Conservation (phyloP, 2,797 vertebrate genomes). For the Arctocebus calabarensis region DNA sequence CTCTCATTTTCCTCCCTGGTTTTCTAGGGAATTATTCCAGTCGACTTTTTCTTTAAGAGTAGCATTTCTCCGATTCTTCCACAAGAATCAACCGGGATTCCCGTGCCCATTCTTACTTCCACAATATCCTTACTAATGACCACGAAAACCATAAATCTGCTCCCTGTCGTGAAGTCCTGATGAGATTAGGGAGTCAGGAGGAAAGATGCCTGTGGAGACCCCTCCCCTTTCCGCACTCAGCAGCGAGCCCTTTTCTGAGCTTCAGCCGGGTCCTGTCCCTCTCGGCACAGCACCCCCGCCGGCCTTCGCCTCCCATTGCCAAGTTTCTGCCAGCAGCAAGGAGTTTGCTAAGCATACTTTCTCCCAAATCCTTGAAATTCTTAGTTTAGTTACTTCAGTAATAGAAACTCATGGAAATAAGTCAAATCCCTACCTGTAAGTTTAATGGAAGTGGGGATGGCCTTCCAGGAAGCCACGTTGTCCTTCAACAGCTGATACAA, state of each 20-base stretch:
- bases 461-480: slow-evolving; percentile 29
- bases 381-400: background rate
- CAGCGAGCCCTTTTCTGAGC: background rate
- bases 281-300: background rate
- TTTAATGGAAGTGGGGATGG: background rate
- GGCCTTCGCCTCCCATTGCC: background rate
- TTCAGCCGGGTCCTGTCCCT: background rate
- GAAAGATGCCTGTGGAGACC: background rate
- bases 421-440: background rate
- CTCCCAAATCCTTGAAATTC: background rate
- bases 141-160: background rate
- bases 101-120: background rate
- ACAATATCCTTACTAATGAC: background rate
- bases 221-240: background rate
- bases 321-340: background rate
- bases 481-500: slow-evolving; percentile 24
- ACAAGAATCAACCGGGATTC: background rate
- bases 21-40: slow-evolving; percentile 13
- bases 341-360: background rate
- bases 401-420: background rate
- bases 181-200: background rate
- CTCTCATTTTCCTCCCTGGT: slow-evolving; percentile 10
- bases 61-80: background rate
- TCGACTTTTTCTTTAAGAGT: background rate
- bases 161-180: background rate